Base-by-base conservation (phyloP, 2,797 vertebrate species). In the Tauraco hartlaubi region DNA sequence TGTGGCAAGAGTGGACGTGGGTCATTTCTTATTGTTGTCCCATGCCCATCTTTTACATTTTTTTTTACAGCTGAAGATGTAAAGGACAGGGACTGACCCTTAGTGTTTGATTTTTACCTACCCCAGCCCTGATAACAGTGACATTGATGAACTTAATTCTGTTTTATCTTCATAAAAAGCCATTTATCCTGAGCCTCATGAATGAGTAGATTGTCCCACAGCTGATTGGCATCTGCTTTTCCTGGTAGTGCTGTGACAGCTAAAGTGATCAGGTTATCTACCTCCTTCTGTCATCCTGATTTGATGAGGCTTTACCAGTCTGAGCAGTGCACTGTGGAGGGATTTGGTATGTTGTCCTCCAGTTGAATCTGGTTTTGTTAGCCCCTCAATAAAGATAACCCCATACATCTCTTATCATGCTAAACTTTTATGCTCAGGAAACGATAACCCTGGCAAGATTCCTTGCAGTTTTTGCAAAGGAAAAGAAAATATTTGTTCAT, bases 401-500 rank as follows among this genome's bases (percentile, higher is more conserved):
- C 56, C 51, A n/a, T 25, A 51, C 29, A 71, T 56, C 66, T 63
- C 85, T 94, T 95, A 95, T 90, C 91, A 64, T 11, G 9, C 52
- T 86, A 69, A 86, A 76, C 59, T 2, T 94, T 92, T 88, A 63
- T 83, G 90, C 41, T 56, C 52, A 18, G 61, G 80, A 61, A 74
- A 56, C 0, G 13, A 55, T 90, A 88, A 94, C 58, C 71, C 77
- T 83, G 80, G 76, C 91, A 71, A 85, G 94, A 95, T 95, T 96
- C 91, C 91, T 84, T 48, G 80, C 33, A 74, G 71, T 78, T 92
- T 92, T 95, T 95, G 90, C 90, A 73, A 86, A 94, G 86, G 51
- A 69, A 96, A 88, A 93, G 85, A 86, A 90, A 95, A 94, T 94
- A 96, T 90, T 96, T 94, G 81, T 37, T 92, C 74, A n/a, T 84